Evolutionary conservation across 2,113 vertebrate genomes (phyloP), one percentile per base, ranked within the genome.

Genomic region (Lepisosteus osseus): DNA sequence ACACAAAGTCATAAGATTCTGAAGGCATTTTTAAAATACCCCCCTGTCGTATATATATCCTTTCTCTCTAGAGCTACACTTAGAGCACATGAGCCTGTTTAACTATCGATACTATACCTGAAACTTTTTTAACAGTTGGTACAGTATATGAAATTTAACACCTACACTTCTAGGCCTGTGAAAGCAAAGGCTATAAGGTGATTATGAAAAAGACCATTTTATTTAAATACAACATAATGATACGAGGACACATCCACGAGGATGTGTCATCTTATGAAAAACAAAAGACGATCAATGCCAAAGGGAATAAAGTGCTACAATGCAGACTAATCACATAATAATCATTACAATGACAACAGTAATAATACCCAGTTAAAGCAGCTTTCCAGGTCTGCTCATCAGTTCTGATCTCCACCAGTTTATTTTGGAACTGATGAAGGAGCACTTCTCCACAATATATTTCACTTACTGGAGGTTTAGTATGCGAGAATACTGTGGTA

Each of bases 101-200:
- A 5, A 5, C 47, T 51, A 5, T 51, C 47, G 9, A 51, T 9
- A 51, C 47, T 9, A 51, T 5, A 6, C 47, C 47, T 51, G 47
- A 51, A 51, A 51, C 1, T 9, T 5, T 5, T 51, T 51, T 51
- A 9, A 51, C 5, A 6, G 9, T 51, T 51, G 47, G 47, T 51
- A 51, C 47, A 6, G 47, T 6, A 51, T 51, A 5, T 51, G 47
- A 9, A 51, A 44, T 63, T 47, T 73, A 80, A 78, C 72, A 78
- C 79, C 82, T 78, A 78, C 82, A 82, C 83, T 77, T 79, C 71
- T 84, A 80, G 87, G 85, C 87, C 86, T 85, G 82, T 84, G 84
- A 84, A 81, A 86, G 45, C 44, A 61, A 70, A 89, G 87, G 83
- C 84, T 86, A 80, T 82, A 80, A 83, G 84, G 86, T 88, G 85